Percentiles rank a stretch among this genome's conserved stretches.
Evolutionary conservation across 1,140 invertebrate species (phyloP).

Genomic region (Coelopa frigida): DNA sequence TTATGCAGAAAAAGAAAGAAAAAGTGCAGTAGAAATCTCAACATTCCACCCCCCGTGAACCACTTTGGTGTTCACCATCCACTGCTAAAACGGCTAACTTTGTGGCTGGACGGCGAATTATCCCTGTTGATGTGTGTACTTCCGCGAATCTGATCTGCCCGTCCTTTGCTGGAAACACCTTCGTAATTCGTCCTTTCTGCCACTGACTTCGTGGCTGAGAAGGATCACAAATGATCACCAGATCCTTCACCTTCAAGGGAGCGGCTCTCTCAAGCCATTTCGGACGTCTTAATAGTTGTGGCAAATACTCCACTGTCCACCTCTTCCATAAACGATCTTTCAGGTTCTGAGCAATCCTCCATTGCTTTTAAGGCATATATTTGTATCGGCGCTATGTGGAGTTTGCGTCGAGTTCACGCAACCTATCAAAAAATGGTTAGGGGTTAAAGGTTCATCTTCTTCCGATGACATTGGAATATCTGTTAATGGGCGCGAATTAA

Average conservation of each 20-base stretch:
- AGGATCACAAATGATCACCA: conserved; percentile 25
- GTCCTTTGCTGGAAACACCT: conserved; percentile 16
- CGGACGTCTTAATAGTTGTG: conserved; percentile 15
- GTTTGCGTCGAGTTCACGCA: conserved; percentile 11
- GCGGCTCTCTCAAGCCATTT: conserved; percentile 23
- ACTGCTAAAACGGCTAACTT: no score
- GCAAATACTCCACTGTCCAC: conserved; percentile 25
- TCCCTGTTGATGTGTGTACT: conserved; percentile 10
- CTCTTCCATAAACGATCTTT: conserved; percentile 24
- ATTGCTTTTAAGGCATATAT: conserved; percentile 13
- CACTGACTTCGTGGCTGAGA: conserved; percentile 7
- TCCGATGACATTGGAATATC: conserved; percentile 23
- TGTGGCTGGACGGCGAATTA: conserved; percentile 12
- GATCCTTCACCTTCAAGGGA: conserved; percentile 19
- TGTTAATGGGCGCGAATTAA: conserved; percentile 33
- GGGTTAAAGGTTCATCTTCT: conserved; percentile 25
- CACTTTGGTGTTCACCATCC: no score
- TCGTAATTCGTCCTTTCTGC: conserved; percentile 1
- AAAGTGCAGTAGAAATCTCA: no score
- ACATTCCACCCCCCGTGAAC: no score
- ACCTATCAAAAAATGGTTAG: conserved; percentile 29
- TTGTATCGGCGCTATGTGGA: conserved; percentile 4
- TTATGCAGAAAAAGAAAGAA: no score
- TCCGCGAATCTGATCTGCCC: conserved; percentile 16
- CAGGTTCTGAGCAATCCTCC: conserved; percentile 20